Percentiles rank a stretch among this genome's conserved stretches.
phyloP scores from a whole-genome alignment of 2,797 vertebrate species.

The Thamnophis elegans region DNA sequence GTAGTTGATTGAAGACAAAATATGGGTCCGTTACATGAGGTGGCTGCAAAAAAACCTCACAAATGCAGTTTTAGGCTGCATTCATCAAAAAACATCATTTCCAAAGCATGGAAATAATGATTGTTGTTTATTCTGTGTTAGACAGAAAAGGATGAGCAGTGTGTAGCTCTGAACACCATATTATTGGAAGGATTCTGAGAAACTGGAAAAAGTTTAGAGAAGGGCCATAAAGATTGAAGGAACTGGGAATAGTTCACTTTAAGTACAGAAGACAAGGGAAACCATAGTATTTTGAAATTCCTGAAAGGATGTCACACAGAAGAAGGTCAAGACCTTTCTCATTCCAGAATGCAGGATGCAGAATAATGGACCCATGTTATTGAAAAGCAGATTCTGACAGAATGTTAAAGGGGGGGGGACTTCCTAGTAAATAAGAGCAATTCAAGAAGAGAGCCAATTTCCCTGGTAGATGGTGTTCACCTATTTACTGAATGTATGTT shows the following conservation, averaged over 20 bases:
- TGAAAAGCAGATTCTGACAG: not conserved
- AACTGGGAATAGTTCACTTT: not conserved
- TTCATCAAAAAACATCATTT: not conserved
- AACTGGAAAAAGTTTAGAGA: not conserved
- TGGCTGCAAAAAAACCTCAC: not conserved
- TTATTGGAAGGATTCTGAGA: not conserved
- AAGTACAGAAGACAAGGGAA: not conserved
- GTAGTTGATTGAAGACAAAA: not conserved
- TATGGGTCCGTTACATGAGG: not conserved
- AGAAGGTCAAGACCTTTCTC: not conserved
- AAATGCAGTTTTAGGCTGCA: not conserved
- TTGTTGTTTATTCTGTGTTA: not conserved
- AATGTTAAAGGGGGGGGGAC: not conserved
- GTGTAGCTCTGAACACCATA: not conserved
- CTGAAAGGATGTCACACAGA: not conserved
- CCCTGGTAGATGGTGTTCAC: not conserved
- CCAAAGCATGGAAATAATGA: not conserved
- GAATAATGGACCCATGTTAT: not conserved
- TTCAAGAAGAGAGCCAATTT: not conserved
- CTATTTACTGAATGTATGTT: not conserved
- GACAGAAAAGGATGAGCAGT: not conserved
- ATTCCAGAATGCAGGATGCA: not conserved
- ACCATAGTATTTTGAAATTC: not conserved
- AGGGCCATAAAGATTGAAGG: not conserved
- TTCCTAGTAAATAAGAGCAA: not conserved